Evolutionary conservation across 2,113 vertebrate genomes (phyloP).

Genomic region (Ammodramus savannarum): DNA sequence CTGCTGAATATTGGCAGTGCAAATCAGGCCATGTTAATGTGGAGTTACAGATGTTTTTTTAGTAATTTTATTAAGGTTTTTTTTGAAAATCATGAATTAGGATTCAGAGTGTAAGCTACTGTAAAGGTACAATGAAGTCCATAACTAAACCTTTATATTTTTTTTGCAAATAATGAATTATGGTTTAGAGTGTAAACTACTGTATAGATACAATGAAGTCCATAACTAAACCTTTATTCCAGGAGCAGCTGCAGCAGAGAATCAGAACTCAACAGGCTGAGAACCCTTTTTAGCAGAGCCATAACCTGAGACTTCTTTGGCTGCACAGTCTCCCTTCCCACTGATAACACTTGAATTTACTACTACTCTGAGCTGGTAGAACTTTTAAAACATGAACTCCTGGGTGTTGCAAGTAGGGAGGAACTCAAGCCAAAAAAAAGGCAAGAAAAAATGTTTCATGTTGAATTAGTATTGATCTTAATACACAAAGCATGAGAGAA

Average conservation of each 20-base stretch:
- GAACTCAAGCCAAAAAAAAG: neutral
- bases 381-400: neutral
- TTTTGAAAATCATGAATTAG: neutral
- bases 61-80: accelerated
- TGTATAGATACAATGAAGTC: neutral
- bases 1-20: neutral
- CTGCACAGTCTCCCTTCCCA: neutral
- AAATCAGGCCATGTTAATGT: neutral
- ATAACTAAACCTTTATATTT: neutral
- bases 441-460: neutral
- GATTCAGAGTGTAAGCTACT: neutral
- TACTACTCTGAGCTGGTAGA: neutral
- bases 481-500: neutral
- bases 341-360: neutral
- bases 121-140: neutral
- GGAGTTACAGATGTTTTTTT: neutral
- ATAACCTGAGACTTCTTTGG: neutral
- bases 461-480: neutral
- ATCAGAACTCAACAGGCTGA: neutral
- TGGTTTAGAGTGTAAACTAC: neutral
- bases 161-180: no score
- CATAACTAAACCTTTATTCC: neutral
- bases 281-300: neutral
- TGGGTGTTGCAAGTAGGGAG: neutral
- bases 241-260: neutral